Conservation (phyloP, 2,888 invertebrate genomes). For the Rutpela maculata region DNA sequence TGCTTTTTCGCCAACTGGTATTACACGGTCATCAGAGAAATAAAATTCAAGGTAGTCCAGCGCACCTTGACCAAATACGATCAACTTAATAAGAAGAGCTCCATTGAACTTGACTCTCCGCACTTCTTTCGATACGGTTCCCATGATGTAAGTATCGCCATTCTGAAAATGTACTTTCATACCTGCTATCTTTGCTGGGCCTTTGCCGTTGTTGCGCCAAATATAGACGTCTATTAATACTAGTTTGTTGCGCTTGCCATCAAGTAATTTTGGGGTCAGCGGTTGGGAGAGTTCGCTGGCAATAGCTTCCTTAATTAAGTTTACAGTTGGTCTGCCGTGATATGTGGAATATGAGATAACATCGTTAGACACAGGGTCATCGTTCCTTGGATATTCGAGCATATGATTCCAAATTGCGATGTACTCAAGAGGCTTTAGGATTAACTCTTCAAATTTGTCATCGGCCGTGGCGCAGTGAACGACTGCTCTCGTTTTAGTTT, state of each 20-base stretch:
- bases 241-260: slow-evolving; percentile 24
- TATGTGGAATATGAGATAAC: slow-evolving; percentile 34
- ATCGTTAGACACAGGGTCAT: slow-evolving; percentile 1
- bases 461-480: neutral
- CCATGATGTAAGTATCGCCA: slow-evolving; percentile 13
- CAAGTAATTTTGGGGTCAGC: slow-evolving; percentile 16
- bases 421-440: slow-evolving; percentile 4
- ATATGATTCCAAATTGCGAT: slow-evolving; percentile 42
- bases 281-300: neutral
- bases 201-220: slow-evolving; percentile 6
- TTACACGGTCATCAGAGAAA: slow-evolving; percentile 26
- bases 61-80: slow-evolving; percentile 5
- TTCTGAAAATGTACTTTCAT: slow-evolving; percentile 27
- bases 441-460: neutral
- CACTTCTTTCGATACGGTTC: neutral
- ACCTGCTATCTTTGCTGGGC: slow-evolving; percentile 21
- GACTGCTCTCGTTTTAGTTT: slow-evolving; percentile 34
- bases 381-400: slow-evolving; percentile 17
- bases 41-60: slow-evolving; percentile 26
- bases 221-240: slow-evolving; percentile 28
- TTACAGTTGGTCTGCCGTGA: slow-evolving; percentile 19
- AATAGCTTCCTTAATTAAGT: neutral
- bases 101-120: slow-evolving; percentile 17
- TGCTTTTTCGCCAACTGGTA: neutral
- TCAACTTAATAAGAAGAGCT: neutral